Conservation (phyloP, 2,113 vertebrate genomes). For the Globicephala melas region DNA sequence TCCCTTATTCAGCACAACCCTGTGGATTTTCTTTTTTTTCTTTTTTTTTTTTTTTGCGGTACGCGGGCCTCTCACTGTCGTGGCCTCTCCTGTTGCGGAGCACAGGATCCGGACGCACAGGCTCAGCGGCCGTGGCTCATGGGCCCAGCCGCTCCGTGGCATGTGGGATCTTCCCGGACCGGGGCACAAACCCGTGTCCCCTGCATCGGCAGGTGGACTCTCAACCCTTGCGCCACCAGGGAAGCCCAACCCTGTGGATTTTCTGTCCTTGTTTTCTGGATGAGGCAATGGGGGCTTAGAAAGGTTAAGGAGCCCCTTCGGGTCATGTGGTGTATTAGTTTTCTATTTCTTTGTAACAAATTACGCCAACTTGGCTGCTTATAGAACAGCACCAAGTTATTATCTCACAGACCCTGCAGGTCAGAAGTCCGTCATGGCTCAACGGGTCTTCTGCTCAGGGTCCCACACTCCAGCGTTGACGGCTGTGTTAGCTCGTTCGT, state of each 20-base stretch:
- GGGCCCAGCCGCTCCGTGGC: too few species aligned
- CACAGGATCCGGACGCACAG: too few species aligned
- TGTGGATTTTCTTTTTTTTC: background rate
- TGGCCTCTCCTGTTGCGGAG: too few species aligned
- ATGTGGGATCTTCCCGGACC: too few species aligned
- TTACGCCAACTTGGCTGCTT: background rate
- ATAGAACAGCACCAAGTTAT: background rate
- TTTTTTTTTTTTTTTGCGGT: too few species aligned
- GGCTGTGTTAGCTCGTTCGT: background rate
- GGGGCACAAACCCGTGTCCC: too few species aligned
- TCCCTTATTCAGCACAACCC: background rate
- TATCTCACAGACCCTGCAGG: background rate
- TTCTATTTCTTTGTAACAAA: background rate
- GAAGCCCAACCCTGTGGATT: background rate
- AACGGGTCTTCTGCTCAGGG: background rate
- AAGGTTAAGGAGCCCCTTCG: background rate
- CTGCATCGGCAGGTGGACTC: too few species aligned
- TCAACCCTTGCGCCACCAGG: too few species aligned
- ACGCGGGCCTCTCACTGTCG: too few species aligned
- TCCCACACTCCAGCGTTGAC: background rate
- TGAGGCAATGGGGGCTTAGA: background rate
- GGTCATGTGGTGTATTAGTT: background rate
- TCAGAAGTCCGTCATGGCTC: background rate
- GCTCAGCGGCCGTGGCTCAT: too few species aligned
- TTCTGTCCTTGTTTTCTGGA: background rate